phyloP scores from a whole-genome alignment of 1,140 invertebrate species.

The Oscheius sp. region DNA sequence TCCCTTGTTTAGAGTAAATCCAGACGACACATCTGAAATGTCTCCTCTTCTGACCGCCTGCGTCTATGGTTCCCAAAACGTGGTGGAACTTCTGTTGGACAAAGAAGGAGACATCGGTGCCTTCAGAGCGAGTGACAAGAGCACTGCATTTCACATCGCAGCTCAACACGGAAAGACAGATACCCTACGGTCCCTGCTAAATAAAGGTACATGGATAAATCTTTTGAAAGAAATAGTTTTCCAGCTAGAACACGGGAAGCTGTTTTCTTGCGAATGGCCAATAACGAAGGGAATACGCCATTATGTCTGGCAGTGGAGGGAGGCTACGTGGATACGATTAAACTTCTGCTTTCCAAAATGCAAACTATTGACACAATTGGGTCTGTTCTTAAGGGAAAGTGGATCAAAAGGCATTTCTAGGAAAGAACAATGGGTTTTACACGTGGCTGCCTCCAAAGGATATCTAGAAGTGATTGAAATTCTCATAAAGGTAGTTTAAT shows the following conservation, averaged over 20 bases:
- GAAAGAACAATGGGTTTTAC: slow-evolving; percentile 52
- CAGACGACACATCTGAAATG: not conserved
- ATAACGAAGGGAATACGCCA: slow-evolving; percentile 34
- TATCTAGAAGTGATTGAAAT: slow-evolving; percentile 62
- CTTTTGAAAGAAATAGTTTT: not conserved
- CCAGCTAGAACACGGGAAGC: not conserved
- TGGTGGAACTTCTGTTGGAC: not conserved
- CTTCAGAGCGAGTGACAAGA: not conserved
- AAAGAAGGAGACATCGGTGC: not conserved
- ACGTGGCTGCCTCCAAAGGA: slow-evolving; percentile 62
- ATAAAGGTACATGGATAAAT: not conserved
- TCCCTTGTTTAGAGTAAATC: not conserved
- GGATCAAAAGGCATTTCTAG: not conserved
- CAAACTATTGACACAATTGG: no score
- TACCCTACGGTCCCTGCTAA: not conserved
- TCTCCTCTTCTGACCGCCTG: slow-evolving; percentile 11
- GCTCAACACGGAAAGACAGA: slow-evolving; percentile 13
- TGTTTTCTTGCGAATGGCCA: not conserved
- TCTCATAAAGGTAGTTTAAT: slow-evolving; percentile 59
- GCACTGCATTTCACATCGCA: slow-evolving; percentile 28
- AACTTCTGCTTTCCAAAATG: slow-evolving; percentile 34
- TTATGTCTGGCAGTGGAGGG: slow-evolving; percentile 34
- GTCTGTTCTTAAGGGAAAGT: no score
- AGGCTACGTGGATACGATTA: slow-evolving; percentile 21
- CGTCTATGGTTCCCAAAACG: slow-evolving; percentile 12